These are phyloP conservation scores for Drosophila murphyi DNA, from an alignment of 1,140 invertebrate species.

Conservation along the genomic window DNA sequence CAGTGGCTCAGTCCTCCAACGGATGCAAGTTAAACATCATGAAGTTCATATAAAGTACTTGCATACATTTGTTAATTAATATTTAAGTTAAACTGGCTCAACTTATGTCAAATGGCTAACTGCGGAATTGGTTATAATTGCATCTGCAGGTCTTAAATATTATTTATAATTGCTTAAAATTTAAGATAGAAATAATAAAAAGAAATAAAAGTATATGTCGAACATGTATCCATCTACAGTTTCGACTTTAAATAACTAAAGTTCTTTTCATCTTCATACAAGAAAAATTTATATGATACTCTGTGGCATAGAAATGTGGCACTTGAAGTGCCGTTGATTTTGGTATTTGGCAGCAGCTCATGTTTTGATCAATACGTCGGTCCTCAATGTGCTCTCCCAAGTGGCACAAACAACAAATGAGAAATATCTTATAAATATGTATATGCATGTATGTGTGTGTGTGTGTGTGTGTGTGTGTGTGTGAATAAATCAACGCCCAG, in stretches of 20 bases:
- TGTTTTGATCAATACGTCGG: slow-evolving; percentile 30
- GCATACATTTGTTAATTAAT: slow-evolving; percentile 63
- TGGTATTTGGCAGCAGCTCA: slow-evolving; percentile 29
- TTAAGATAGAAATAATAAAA: too few species aligned
- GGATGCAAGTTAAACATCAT: slow-evolving; percentile 13
- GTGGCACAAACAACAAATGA: slow-evolving; percentile 34
- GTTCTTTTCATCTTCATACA: background rate
- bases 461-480: slow-evolving; percentile 8
- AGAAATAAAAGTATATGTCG: too few species aligned
- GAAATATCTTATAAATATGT: slow-evolving; percentile 47
- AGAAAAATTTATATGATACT: background rate
- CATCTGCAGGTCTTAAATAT: too few species aligned
- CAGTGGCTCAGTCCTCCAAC: slow-evolving; percentile 34
- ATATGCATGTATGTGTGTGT: background rate
- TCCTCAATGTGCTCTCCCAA: slow-evolving; percentile 15
- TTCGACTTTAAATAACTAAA: too few species aligned
- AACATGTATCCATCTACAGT: too few species aligned
- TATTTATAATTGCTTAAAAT: background rate
- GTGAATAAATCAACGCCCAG: slow-evolving; percentile 56
- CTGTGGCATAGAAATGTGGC: slow-evolving; percentile 12
- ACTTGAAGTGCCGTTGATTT: slow-evolving; percentile 19
- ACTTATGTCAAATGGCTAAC: background rate
- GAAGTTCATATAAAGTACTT: slow-evolving; percentile 7
- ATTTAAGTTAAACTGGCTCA: slow-evolving; percentile 43
- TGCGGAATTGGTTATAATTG: background rate